Percentiles rank a stretch among this genome's conserved stretches.
phyloP scores from a whole-genome alignment of 2,113 vertebrate genomes.

The Cyrtonyx montezumae region DNA sequence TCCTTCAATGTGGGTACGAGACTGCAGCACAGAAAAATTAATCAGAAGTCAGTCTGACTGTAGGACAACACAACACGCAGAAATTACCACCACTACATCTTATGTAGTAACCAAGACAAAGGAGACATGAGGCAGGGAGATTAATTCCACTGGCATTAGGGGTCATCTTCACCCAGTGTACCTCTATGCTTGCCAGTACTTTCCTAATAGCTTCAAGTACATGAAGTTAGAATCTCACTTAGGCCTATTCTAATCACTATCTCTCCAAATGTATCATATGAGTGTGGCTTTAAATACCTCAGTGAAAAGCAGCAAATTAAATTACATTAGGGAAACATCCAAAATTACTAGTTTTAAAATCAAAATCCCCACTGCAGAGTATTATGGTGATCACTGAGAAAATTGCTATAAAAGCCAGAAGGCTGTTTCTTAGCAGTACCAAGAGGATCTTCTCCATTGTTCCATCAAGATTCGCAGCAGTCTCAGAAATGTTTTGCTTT shows the following conservation, averaged over 20 bases:
- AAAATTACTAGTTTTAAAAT: constrained; percentile 38
- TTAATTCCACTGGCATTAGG: background rate
- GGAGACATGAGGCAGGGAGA: background rate
- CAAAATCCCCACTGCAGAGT: background rate
- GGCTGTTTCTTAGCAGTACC: constrained; percentile 25
- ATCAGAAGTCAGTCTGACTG: background rate
- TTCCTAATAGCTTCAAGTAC: background rate
- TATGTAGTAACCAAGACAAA: background rate
- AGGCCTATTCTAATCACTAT: background rate
- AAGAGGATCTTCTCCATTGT: constrained; percentile 29
- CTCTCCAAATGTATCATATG: background rate
- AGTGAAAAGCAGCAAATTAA: background rate
- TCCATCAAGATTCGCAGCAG: constrained; percentile 11
- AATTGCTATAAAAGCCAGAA: constrained; percentile 17
- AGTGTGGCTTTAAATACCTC: background rate
- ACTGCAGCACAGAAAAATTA: background rate
- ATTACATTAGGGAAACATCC: constrained; percentile 33
- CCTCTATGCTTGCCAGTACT: background rate
- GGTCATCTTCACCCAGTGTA: background rate
- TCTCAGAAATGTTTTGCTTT: constrained; percentile 2
- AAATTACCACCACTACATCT: background rate
- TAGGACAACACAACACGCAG: fast-evolving
- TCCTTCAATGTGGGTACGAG: fast-evolving
- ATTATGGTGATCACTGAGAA: constrained; percentile 38
- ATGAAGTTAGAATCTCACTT: background rate